Percentiles rank a stretch among this genome's conserved stretches.
Evolutionary conservation across 2,888 invertebrate species (phyloP).

Genomic region (Cheilosia grossa): DNA sequence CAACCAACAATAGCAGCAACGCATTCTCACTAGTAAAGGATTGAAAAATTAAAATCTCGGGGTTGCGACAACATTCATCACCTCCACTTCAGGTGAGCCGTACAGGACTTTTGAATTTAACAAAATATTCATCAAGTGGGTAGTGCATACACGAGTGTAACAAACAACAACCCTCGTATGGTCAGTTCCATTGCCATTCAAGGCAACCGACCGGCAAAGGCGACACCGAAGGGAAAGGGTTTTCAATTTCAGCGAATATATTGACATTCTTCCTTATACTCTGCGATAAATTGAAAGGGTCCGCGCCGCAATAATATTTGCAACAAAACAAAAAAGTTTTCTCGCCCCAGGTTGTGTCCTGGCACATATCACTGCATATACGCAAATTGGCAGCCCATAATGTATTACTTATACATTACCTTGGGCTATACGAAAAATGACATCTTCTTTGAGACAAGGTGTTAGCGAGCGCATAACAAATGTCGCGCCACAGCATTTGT

Average conservation of each 20-base stretch:
- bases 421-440: slow-evolving; percentile 33
- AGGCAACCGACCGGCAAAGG: slow-evolving; percentile 47
- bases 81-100: slow-evolving; percentile 73
- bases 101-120: slow-evolving; percentile 29
- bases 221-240: slow-evolving; percentile 27
- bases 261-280: slow-evolving; percentile 13
- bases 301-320: slow-evolving; percentile 41
- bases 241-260: slow-evolving; percentile 29
- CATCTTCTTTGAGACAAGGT: slow-evolving; percentile 37
- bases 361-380: slow-evolving; percentile 26
- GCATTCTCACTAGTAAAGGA: slow-evolving; percentile 13
- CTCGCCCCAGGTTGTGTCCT: slow-evolving; percentile 65
- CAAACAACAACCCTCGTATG: slow-evolving; percentile 46
- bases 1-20: slow-evolving; percentile 2
- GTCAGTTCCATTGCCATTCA: slow-evolving; percentile 51
- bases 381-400: slow-evolving; percentile 71
- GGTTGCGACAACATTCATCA: slow-evolving; percentile 72
- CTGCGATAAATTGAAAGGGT: slow-evolving; percentile 38
- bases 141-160: neutral
- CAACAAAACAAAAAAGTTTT: slow-evolving; percentile 46
- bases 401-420: slow-evolving; percentile 64
- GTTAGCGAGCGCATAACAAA: slow-evolving; percentile 32
- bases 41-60: slow-evolving; percentile 50
- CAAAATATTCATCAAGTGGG: slow-evolving; percentile 56
- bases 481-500: slow-evolving; percentile 58